Conservation (phyloP, 2,113 vertebrate species). For the Centrocercus urophasianus region DNA sequence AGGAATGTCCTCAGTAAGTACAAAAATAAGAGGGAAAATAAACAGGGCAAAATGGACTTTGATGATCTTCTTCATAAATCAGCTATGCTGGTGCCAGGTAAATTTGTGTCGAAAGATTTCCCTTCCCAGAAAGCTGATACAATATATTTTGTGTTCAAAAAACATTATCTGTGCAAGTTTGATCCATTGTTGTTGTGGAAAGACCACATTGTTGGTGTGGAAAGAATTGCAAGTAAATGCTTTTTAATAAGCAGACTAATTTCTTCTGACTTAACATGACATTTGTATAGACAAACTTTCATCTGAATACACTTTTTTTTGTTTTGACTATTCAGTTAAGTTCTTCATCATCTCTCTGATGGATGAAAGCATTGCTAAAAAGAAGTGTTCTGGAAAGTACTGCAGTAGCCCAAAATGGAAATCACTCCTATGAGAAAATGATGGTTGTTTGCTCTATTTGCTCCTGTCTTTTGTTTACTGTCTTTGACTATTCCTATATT, state of each 20-base stretch:
- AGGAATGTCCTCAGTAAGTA: neutral
- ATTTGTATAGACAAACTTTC: neutral
- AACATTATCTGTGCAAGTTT: neutral
- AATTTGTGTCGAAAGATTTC: neutral
- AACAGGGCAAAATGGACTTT: neutral
- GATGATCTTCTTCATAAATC: neutral
- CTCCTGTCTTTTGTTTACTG: neutral
- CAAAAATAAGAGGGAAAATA: neutral
- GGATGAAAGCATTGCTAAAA: neutral
- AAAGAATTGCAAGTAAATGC: neutral
- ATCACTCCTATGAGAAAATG: neutral
- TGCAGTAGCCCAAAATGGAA: neutral
- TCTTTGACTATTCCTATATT: neutral
- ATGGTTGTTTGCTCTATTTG: neutral
- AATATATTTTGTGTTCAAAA: neutral
- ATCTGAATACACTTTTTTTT: neutral
- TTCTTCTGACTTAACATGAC: neutral
- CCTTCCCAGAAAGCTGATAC: neutral
- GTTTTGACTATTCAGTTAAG: neutral
- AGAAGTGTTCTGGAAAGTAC: neutral
- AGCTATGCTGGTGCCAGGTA: neutral
- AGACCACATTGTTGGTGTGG: neutral
- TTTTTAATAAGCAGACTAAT: neutral
- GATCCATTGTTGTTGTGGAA: neutral
- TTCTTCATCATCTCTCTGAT: neutral